phyloP scores from a whole-genome alignment of 1,140 invertebrate genomes.

The Phenacoccus solenopsis region DNA sequence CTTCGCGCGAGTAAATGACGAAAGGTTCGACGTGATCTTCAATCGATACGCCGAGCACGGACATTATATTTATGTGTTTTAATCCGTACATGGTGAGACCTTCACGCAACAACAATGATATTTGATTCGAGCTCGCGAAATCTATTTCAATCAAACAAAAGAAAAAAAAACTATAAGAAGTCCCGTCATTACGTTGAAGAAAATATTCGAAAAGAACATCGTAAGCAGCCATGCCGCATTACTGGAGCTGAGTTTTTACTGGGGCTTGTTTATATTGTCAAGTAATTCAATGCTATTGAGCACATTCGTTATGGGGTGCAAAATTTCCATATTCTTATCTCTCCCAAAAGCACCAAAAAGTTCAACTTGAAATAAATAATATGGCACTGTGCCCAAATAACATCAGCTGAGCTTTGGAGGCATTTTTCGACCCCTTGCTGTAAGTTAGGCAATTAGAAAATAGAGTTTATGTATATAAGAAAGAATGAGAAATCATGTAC shows the following conservation, averaged over 20 bases:
- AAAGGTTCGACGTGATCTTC: slow-evolving; percentile 37
- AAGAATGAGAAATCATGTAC: no score
- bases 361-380: no score
- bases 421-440: no score
- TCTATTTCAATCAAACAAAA: slow-evolving; percentile 42
- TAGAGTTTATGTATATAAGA: no score
- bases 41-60: slow-evolving; percentile 65
- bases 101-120: slow-evolving; percentile 66
- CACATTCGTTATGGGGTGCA: background rate
- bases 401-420: no score
- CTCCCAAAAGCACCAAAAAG: no score
- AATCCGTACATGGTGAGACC: slow-evolving; percentile 71
- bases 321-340: no score
- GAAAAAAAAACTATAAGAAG: background rate
- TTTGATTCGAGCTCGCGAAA: slow-evolving; percentile 67
- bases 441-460: no score
- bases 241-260: no score
- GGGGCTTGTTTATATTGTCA: background rate
- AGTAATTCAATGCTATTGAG: background rate
- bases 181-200: no score
- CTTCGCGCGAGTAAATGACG: slow-evolving; percentile 28
- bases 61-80: slow-evolving; percentile 66
- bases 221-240: no score
- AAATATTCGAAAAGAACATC: background rate
- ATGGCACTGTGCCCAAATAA: no score